These are phyloP conservation scores for Chascanopsetta lugubris DNA, from an alignment of 2,113 vertebrate genomes.

Conservation along the genomic window DNA sequence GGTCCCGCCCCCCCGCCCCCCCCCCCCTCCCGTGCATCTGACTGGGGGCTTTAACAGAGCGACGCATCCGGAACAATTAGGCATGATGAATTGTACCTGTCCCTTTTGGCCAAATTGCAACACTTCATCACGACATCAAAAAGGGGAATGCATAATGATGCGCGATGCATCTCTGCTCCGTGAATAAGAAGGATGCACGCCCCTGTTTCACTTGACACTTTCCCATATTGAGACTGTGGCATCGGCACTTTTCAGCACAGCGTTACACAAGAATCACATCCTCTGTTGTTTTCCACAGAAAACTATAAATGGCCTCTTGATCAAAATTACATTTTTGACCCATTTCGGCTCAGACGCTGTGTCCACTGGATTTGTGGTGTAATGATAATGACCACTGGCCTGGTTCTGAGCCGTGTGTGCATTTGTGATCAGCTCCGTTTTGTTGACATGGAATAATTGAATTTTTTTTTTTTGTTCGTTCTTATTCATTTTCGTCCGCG, in stretches of 20 bases:
- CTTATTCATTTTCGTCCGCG: conserved; percentile 14
- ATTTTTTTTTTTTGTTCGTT: conserved; percentile 5
- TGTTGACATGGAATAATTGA: conserved; percentile 6
- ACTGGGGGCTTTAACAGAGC: conserved; percentile 60
- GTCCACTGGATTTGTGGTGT: conserved; percentile 14
- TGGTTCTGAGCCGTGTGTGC: conserved; percentile 41
- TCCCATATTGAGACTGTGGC: conserved; percentile 5
- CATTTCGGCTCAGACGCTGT: conserved; percentile 10
- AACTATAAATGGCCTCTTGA: conserved; percentile 18
- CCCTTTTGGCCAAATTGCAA: conserved; percentile 63
- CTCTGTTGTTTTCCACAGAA: conserved; percentile 15
- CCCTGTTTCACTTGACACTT: conserved; percentile 27
- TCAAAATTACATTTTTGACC: conserved; percentile 24
- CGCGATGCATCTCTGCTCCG: conserved; percentile 41
- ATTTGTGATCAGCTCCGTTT: conserved; percentile 45
- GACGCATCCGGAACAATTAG: conserved; percentile 69
- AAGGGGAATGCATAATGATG: conserved; percentile 58
- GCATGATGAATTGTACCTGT: conserved; percentile 64
- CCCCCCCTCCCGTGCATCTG: conserved; percentile 40
- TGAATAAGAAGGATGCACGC: conserved; percentile 30
- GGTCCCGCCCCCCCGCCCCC: conserved; percentile 53
- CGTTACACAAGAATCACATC: conserved; percentile 7
- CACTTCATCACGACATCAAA: conserved; percentile 74
- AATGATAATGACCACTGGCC: conserved; percentile 33
- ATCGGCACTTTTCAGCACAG: conserved; percentile 6